Percentiles rank a stretch among this genome's conserved stretches.
These are phyloP conservation scores for Ochropacha duplaris DNA, from an alignment of 2,888 invertebrate genomes.

Conservation along the genomic window DNA sequence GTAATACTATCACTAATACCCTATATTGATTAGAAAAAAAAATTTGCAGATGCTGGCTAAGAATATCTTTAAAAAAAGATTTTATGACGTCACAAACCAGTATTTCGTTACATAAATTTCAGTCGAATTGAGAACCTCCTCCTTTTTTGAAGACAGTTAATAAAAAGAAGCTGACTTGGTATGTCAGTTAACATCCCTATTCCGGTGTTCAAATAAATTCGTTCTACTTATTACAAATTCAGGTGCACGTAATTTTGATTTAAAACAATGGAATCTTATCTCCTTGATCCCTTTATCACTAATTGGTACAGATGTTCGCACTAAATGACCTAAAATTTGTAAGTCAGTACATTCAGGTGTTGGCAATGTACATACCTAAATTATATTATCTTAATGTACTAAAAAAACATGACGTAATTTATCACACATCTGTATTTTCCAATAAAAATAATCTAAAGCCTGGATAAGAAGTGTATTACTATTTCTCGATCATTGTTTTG, in stretches of 20 bases:
- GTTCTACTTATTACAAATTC: neutral
- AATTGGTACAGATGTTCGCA: neutral
- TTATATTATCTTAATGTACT: no score
- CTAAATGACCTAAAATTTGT: slow-evolving; percentile 14
- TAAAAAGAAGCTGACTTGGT: no score
- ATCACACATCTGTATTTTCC: neutral
- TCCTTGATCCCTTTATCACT: neutral
- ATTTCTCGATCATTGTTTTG: neutral
- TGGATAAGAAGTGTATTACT: neutral
- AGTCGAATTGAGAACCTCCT: no score
- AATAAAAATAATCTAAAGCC: neutral
- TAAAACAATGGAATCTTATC: neutral
- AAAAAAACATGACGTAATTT: neutral
- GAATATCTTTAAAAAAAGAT: no score
- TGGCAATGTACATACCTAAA: no score
- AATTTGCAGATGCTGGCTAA: neutral
- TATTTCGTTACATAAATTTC: no score
- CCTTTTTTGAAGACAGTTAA: no score
- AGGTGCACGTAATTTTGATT: neutral
- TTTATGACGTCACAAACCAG: no score
- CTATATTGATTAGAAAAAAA: neutral
- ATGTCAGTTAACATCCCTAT: no score
- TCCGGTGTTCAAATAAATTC: neutral
- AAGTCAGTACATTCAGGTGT: neutral
- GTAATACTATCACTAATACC: neutral